Percentiles rank a stretch among this genome's conserved stretches.
phyloP scores from a whole-genome alignment of 2,888 invertebrate genomes.

The Hyposoter didymator region DNA sequence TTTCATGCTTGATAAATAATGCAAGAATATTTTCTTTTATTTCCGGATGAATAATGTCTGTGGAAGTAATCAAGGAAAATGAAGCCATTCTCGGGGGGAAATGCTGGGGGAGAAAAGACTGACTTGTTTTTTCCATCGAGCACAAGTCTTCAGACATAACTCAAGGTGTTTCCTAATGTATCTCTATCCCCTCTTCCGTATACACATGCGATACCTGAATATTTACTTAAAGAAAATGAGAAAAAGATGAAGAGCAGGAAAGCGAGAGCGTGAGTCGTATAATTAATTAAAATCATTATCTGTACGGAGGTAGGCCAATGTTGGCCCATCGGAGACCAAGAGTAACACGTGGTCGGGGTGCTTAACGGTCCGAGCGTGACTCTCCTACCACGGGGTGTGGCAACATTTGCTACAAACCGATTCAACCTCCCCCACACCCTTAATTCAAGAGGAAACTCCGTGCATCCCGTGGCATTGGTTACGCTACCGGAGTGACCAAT shows the following conservation, averaged over 20 bases:
- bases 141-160: slow-evolving; percentile 21
- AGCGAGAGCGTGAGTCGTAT: slow-evolving; percentile 27
- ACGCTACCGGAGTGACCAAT: slow-evolving; percentile 44
- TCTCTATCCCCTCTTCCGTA: slow-evolving; percentile 10
- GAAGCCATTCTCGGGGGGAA: slow-evolving; percentile 11
- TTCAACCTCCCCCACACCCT: slow-evolving; percentile 29
- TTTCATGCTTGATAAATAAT: slow-evolving; percentile 1
- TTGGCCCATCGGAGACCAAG: slow-evolving; percentile 52
- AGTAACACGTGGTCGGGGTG: slow-evolving; percentile 70
- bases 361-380: slow-evolving; percentile 69
- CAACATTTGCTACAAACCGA: slow-evolving; percentile 57
- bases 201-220: background rate
- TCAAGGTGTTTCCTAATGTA: slow-evolving; percentile 37
- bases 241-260: background rate
- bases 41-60: slow-evolving; percentile 26
- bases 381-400: slow-evolving; percentile 68
- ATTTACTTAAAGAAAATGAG: background rate
- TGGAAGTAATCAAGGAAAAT: slow-evolving; percentile 44
- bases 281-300: slow-evolving; percentile 69
- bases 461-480: slow-evolving; percentile 22
- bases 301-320: slow-evolving; percentile 29
- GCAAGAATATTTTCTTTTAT: slow-evolving; percentile 36
- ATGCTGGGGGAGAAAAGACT: slow-evolving; percentile 30
- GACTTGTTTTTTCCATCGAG: background rate
- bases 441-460: slow-evolving; percentile 33